A percentile compares a stretch with the other conserved stretches of the same genome.
phyloP scores from a whole-genome alignment of 1,140 invertebrate genomes.

The Myzus persicae region DNA sequence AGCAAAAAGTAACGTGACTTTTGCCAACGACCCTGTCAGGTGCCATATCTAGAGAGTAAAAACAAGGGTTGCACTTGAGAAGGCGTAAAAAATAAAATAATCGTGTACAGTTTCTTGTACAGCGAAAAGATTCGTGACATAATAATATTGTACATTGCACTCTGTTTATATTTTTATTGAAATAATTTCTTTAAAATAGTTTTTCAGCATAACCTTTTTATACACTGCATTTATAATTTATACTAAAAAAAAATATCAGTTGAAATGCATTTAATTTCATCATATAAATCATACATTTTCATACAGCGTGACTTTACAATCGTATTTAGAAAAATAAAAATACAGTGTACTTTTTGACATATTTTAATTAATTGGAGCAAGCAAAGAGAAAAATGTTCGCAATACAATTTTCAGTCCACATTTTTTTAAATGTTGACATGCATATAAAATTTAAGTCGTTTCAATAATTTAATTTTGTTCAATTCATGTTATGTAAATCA shows the following conservation, averaged over 20 bases:
- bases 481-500: background rate
- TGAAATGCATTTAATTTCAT: background rate
- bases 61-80: conserved; percentile 39
- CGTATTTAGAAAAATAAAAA: background rate
- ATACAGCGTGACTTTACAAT: background rate
- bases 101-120: conserved; percentile 1
- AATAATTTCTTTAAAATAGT: background rate
- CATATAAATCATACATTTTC: background rate
- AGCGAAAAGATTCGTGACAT: conserved; percentile 31
- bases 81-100: conserved; percentile 48
- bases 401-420: background rate
- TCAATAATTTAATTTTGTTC: background rate
- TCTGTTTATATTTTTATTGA: conserved; percentile 16
- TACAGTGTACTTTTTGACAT: background rate
- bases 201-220: background rate
- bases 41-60: background rate
- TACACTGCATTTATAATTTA: background rate
- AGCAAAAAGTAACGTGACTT: conserved; percentile 40
- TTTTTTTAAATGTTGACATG: background rate
- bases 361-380: background rate
- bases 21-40: conserved; percentile 17
- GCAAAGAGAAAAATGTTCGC: background rate
- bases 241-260: background rate
- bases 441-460: background rate
- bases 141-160: background rate